Conservation (phyloP, 2,888 invertebrate genomes). For the Aphelenchoides bicaudatus region DNA sequence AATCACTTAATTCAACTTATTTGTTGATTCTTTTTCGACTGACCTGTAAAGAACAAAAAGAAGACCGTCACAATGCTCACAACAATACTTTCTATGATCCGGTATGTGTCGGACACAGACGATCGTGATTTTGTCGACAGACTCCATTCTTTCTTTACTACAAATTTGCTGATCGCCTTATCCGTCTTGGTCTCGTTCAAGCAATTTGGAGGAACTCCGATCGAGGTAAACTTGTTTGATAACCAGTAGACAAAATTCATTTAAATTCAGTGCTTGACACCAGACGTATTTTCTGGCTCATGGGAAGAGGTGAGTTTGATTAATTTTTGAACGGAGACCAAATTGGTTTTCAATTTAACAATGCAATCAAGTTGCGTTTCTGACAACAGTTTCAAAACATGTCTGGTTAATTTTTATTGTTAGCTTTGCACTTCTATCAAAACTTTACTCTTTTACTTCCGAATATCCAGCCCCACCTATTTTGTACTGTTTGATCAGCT, state of each 20-base stretch:
- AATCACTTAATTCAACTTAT: no score
- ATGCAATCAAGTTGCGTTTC: not conserved
- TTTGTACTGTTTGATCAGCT: not conserved
- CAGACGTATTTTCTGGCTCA: constrained; percentile 53
- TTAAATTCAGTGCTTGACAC: constrained; percentile 46
- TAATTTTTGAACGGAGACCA: no score
- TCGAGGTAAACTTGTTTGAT: constrained; percentile 21
- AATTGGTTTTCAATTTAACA: no score
- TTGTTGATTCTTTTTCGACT: no score
- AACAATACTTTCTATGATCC: constrained; percentile 55
- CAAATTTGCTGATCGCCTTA: constrained; percentile 55
- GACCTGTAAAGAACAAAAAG: no score
- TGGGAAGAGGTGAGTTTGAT: constrained; percentile 51
- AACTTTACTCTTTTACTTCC: not conserved
- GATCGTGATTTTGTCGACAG: constrained; percentile 59
- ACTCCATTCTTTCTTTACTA: constrained; percentile 56
- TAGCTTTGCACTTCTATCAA: not conserved
- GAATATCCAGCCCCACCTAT: not conserved
- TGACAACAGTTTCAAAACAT: no score
- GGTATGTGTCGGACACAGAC: constrained; percentile 56
- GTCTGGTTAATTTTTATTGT: no score
- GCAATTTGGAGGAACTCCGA: constrained; percentile 59
- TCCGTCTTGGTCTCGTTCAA: constrained; percentile 57
- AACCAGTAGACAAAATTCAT: not conserved
- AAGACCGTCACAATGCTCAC: no score